Percentiles rank a stretch among this genome's conserved stretches.
Evolutionary conservation across 2,113 vertebrate genomes (phyloP).

Genomic region (Mixornis gularis): DNA sequence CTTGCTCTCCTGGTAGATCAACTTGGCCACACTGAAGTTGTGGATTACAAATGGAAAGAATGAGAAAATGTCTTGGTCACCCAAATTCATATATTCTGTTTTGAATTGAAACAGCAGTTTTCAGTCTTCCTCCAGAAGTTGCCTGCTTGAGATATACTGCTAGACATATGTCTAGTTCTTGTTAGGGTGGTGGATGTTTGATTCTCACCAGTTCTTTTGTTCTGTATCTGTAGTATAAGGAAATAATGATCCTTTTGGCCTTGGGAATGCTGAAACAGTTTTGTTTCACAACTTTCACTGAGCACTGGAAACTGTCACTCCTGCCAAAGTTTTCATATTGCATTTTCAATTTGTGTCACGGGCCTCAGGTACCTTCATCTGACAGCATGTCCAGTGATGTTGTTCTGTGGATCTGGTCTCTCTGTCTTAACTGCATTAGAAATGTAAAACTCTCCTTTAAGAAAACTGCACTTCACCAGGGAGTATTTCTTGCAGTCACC

Average conservation of each 20-base stretch:
- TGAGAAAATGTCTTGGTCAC: neutral
- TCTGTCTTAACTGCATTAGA: neutral
- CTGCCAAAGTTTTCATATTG: neutral
- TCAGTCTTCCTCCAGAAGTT: neutral
- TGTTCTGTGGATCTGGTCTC: neutral
- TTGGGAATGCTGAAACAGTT: neutral
- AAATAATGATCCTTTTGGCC: neutral
- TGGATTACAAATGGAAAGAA: neutral
- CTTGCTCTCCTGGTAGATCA: neutral
- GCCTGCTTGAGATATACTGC: neutral
- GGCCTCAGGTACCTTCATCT: neutral
- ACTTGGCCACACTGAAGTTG: neutral
- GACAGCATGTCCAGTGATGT: neutral
- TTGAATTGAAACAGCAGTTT: neutral
- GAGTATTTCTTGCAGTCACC: neutral
- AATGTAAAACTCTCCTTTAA: neutral
- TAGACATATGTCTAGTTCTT: neutral
- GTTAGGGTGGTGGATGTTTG: neutral
- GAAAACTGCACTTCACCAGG: neutral
- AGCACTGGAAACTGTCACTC: neutral
- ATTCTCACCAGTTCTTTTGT: neutral
- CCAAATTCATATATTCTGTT: neutral
- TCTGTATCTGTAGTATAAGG: neutral
- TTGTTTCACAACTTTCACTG: neutral
- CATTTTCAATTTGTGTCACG: neutral